Evolutionary conservation across 23 tunicate genomes (phyloP).

Genomic region (Halocynthia aurantium): DNA sequence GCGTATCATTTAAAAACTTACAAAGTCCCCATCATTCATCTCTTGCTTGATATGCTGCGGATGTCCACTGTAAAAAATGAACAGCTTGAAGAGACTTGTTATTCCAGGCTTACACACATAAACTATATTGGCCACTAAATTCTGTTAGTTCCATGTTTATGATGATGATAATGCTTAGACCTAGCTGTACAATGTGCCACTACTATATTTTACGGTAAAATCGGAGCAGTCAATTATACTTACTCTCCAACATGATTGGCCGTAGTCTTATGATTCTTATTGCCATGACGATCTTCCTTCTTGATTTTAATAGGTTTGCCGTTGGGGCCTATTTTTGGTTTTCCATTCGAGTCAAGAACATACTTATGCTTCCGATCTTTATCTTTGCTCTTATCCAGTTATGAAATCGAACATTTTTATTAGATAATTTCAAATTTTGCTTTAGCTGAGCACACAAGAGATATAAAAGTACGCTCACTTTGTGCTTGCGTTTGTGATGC

Average conservation of each 20-base stretch:
- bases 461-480: not conserved
- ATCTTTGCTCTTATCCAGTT: not conserved
- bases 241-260: conserved; percentile 52
- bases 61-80: no score
- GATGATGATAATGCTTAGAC: no score
- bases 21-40: not conserved
- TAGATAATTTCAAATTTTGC: not conserved
- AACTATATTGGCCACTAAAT: no score
- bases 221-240: not conserved
- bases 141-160: no score
- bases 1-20: not conserved
- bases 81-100: no score
- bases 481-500: conserved; percentile 42
- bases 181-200: no score
- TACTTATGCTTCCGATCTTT: conserved; percentile 44
- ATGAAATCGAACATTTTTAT: not conserved
- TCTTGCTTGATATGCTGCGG: not conserved
- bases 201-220: not conserved
- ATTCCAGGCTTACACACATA: no score
- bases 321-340: conserved; percentile 78
- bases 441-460: not conserved
- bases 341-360: conserved; percentile 84
- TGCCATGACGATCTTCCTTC: conserved; percentile 25
- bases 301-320: conserved; percentile 66
- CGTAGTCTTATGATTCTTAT: not conserved